Base-by-base conservation (phyloP, 2,888 invertebrate species). In the Rhyacophila evoluta region DNA sequence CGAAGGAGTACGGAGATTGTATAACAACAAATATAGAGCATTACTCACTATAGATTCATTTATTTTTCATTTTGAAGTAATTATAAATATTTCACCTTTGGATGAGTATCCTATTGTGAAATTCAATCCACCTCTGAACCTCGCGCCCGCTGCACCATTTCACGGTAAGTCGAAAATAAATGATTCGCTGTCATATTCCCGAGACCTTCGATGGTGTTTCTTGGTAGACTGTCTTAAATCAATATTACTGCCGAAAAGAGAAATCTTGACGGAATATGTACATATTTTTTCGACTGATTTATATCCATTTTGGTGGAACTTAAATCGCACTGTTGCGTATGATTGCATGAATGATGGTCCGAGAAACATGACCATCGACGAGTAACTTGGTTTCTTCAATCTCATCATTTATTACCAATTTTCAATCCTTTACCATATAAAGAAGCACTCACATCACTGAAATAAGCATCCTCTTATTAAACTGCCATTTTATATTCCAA, bases 231-330 rank as follows among this genome's bases (percentile, higher is more conserved):
- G 29, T 41, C 67, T 75, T 75, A 76, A 79, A 79, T 79, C 79
- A 76, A 79, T 79, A 76, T 79, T 76, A 75, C 79, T 33, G 67
- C 75, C 75, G 29, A 37, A 28, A 38, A 67, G 72, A 79, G 78
- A 77, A 77, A 77, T 73, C 77, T 69, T 38, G 73, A 73, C 68
- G 67, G 77, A 55, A 55, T 55, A 19, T 55, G 25, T 55, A 55
- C 55, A 55, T 55, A 77, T 72, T 77, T 77, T 72, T 72, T 72
- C 38, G 69, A 28, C 39, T 76, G 55, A 76, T 76, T 76, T 76
- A 71, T 76, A 41, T 41, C 28, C 15, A 8, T 41, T 27, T 55
- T 55, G 41, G 76, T 71, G 19, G n/a, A 76, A 39, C 36, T 71
- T 41, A 28, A 41, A 41, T 55, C 41, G 36, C 55, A 29, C 71